Evolutionary conservation across 2,888 invertebrate genomes (phyloP), one percentile per base, ranked within the genome.

Genomic region (Diarsia mendica): DNA sequence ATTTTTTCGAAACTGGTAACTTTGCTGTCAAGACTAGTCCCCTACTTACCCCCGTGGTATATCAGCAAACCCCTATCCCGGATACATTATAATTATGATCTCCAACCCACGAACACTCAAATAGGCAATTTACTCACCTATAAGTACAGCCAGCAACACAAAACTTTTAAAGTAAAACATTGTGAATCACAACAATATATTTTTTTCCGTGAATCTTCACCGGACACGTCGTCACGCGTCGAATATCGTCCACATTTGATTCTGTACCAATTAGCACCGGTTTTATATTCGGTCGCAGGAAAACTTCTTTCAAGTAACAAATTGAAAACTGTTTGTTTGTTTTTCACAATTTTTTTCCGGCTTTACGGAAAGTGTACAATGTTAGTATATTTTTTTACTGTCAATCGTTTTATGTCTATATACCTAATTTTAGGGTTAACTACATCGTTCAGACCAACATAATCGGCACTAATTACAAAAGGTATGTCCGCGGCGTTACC

Each of bases 221-320:
- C 39, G 63, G 65, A 66, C 85, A 81, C 82, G 82, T 85, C 85
- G 70, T 48, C n/a, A 11, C 77, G 61, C 85, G 65, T 71, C 68
- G 28, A 63, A 67, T 69, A 49, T 71, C 77, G 71, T 65, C 33
- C 65, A 77, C 82, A 76, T 82, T 75, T 78, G 79, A 75, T 46
- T 77, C 79, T 49, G 69, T 60, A 69, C 68, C 75, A 83, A 79
- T 82, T 80, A 88, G 58, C 73, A 77, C 77, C 72, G 60, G 67
- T 70, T 76, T 61, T 80, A 89, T 86, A 86, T 76, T 84, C 69
- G 83, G 72, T 72, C 46, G 79, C 28, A 73, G 67, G 58, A 77
- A 84, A 72, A 70, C 23, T 51, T 48, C 60, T 73, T 55, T 20
- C 1, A 53, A 53, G 63, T 44, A 71, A 63, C 28, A 70, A 23